A percentile compares a stretch with the other conserved stretches of the same genome.
These are phyloP conservation scores for Gallinago paraguaiae DNA, from an alignment of 2,113 vertebrate genomes.

Conservation along the genomic window DNA sequence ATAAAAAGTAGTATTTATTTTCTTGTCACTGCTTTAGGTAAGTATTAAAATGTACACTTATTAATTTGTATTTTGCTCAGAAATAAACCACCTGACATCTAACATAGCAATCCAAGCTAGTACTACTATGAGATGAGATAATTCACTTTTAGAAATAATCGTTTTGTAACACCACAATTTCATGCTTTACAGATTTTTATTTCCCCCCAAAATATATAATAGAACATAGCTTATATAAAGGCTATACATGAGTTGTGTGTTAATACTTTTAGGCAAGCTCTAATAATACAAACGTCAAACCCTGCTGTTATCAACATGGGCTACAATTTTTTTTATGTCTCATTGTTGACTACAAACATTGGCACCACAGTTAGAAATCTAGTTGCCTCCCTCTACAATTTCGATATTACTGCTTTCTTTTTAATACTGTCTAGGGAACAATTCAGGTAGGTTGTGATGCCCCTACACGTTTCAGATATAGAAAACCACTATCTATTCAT, in stretches of 20 bases:
- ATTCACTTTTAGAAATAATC: slow-evolving; percentile 70
- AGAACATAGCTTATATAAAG: slow-evolving; percentile 58
- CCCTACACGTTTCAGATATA: slow-evolving; percentile 60
- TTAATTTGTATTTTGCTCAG: slow-evolving; percentile 75
- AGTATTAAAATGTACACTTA: slow-evolving; percentile 66
- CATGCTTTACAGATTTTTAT: slow-evolving; percentile 67
- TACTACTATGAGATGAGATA: slow-evolving; percentile 44
- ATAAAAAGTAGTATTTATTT: slow-evolving; percentile 66
- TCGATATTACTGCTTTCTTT: slow-evolving; percentile 61
- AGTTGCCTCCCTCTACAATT: slow-evolving; percentile 52
- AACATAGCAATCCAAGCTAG: slow-evolving; percentile 56
- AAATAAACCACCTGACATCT: slow-evolving; percentile 72
- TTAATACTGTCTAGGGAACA: slow-evolving; percentile 56
- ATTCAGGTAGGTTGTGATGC: slow-evolving; percentile 67
- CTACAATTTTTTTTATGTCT: slow-evolving; percentile 67
- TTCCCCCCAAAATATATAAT: slow-evolving; percentile 45
- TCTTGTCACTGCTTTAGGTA: slow-evolving; percentile 57
- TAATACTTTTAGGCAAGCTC: slow-evolving; percentile 69
- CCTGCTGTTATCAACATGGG: slow-evolving; percentile 51
- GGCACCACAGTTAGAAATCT: slow-evolving; percentile 63
- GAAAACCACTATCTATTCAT: slow-evolving; percentile 60
- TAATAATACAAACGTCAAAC: slow-evolving; percentile 68
- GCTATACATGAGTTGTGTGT: slow-evolving; percentile 48
- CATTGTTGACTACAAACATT: slow-evolving; percentile 68
- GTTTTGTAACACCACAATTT: slow-evolving; percentile 64